Conservation (phyloP, 2,797 vertebrate species). For the Borostomias antarcticus region DNA sequence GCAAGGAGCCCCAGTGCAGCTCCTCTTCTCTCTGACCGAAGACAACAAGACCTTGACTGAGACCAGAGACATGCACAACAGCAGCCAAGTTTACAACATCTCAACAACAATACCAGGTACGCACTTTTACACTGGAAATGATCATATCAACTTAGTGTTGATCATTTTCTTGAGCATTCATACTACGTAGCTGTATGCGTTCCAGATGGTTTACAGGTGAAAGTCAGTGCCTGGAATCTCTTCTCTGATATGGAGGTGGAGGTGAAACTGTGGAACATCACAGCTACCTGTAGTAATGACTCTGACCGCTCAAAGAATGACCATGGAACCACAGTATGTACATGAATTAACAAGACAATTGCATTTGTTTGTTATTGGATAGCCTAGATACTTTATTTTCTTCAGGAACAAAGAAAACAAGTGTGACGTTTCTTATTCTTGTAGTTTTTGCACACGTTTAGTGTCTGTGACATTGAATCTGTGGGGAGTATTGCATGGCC, state of each 20-base stretch:
- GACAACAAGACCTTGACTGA: constrained; percentile 66
- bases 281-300: constrained; percentile 73
- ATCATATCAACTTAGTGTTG: too few relatives aligned
- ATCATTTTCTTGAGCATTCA: background rate
- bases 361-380: background rate
- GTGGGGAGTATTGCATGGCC: background rate
- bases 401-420: too few relatives aligned
- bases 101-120: background rate
- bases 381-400: background rate
- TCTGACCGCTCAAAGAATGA: too few relatives aligned
- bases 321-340: background rate
- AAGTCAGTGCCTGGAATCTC: constrained; percentile 76
- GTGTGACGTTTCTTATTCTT: too few relatives aligned
- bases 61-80: constrained; percentile 57
- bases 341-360: background rate
- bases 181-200: constrained; percentile 19
- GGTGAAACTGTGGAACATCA: constrained; percentile 78
- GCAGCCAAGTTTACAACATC: constrained; percentile 30
- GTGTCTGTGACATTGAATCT: too few relatives aligned
- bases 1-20: constrained; percentile 70
- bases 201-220: constrained; percentile 77
- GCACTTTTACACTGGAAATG: too few relatives aligned
- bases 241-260: constrained; percentile 79
- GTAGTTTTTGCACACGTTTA: too few relatives aligned
- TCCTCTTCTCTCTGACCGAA: constrained; percentile 73